phyloP scores from a whole-genome alignment of 2,888 invertebrate species.

The Hipparchia sbordonii region DNA sequence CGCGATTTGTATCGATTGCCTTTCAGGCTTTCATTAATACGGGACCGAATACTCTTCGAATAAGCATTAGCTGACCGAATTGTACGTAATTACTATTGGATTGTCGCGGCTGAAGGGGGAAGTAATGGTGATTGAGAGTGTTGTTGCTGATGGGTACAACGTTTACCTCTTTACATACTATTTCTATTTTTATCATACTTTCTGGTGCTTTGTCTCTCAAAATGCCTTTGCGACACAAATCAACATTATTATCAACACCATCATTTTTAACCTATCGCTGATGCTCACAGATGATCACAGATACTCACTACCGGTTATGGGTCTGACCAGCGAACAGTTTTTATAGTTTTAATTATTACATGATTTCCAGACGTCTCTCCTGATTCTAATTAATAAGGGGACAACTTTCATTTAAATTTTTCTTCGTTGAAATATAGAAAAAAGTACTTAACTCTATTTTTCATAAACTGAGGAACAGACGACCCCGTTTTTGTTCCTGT shows the following conservation, averaged over 20 bases:
- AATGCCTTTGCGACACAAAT: too few species aligned
- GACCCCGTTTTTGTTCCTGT: constrained; percentile 32
- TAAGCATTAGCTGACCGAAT: constrained; percentile 63
- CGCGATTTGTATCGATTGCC: constrained; percentile 56
- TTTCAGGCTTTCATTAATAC: constrained; percentile 45
- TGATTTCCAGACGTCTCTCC: too few species aligned
- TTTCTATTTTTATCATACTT: constrained; percentile 3
- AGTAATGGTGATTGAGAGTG: constrained; percentile 50
- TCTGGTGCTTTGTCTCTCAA: not conserved
- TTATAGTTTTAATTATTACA: too few species aligned
- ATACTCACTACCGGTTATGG: too few species aligned
- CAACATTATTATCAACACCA: too few species aligned
- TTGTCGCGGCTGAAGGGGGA: constrained; percentile 53
- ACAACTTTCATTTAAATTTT: not conserved
- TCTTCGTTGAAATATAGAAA: constrained; percentile 10
- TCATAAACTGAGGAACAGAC: constrained; percentile 30
- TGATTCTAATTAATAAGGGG: too few species aligned
- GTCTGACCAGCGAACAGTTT: too few species aligned
- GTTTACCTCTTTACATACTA: constrained; percentile 5
- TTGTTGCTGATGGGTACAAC: constrained; percentile 28
- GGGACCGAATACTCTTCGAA: constrained; percentile 59
- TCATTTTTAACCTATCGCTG: too few species aligned
- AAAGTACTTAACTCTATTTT: constrained; percentile 20
- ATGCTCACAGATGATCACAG: too few species aligned
- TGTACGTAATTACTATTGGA: constrained; percentile 67